These are phyloP conservation scores for Sericinus montela DNA, from an alignment of 2,888 invertebrate genomes.

Conservation along the genomic window DNA sequence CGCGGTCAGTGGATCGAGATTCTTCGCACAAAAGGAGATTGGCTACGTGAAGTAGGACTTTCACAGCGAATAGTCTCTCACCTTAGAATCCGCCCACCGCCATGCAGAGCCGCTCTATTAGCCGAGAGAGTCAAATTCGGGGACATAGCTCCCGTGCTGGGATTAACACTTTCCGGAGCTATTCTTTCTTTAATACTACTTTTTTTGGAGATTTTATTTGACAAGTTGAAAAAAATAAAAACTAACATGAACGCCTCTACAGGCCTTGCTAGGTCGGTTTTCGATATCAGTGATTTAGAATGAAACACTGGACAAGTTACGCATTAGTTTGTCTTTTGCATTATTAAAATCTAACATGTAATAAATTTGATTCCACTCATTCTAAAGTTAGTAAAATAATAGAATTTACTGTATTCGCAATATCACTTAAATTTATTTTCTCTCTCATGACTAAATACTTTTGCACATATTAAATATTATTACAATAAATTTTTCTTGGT, in stretches of 20 bases:
- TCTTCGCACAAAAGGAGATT: constrained; percentile 40
- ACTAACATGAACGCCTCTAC: background rate
- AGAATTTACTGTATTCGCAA: too few species aligned
- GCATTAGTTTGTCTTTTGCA: too few species aligned
- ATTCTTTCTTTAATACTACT: constrained; percentile 43
- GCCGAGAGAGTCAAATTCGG: constrained; percentile 59
- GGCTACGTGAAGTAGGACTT: constrained; percentile 55
- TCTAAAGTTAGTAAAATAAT: too few species aligned
- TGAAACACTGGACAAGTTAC: too few species aligned
- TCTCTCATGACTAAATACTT: too few species aligned
- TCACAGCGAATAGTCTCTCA: constrained; percentile 39
- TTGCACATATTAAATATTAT: too few species aligned
- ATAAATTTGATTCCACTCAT: too few species aligned
- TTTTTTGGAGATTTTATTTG: constrained; percentile 41
- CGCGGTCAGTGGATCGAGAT: constrained; percentile 49
- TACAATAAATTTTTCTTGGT: too few species aligned
- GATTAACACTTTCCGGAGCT: constrained; percentile 36
- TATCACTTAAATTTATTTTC: too few species aligned
- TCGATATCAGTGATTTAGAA: background rate
- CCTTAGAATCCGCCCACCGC: constrained; percentile 41
- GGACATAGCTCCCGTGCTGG: constrained; percentile 47
- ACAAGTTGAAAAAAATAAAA: constrained; percentile 27
- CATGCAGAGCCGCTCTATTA: constrained; percentile 52
- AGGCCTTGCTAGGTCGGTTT: background rate
- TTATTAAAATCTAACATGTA: too few species aligned